Conservation (phyloP, 2,113 vertebrate species). For the Poicephalus gulielmi region DNA sequence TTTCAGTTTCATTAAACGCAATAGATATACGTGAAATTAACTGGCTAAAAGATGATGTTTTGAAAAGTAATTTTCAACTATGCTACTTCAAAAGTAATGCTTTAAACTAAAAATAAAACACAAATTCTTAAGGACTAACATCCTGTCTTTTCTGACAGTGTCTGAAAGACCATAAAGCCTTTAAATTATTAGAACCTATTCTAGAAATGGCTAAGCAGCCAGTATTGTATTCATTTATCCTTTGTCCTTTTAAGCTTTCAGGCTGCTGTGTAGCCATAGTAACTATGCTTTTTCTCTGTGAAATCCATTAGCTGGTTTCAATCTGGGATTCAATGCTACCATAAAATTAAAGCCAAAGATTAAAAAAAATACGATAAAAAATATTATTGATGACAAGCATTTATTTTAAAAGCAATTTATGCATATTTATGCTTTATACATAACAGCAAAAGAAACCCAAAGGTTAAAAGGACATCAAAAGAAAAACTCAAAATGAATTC, state of each 20-base stretch:
- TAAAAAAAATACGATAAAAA: conserved; percentile 29
- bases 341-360: conserved; percentile 65
- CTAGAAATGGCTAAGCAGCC: conserved; percentile 56
- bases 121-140: background rate
- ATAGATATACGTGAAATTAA: background rate
- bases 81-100: background rate
- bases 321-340: conserved; percentile 32
- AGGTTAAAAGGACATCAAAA: conserved; percentile 25
- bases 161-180: background rate
- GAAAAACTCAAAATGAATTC: background rate
- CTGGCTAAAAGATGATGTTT: background rate
- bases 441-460: conserved; percentile 1
- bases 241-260: conserved; percentile 72
- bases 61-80: background rate
- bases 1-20: background rate
- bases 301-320: conserved; percentile 69
- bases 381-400: background rate
- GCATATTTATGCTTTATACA: background rate
- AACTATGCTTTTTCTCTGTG: conserved; percentile 62
- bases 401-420: background rate
- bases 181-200: conserved; percentile 57
- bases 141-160: background rate
- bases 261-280: conserved; percentile 72
- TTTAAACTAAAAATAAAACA: conserved; percentile 2
- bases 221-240: conserved; percentile 48